phyloP scores from a whole-genome alignment of 2,888 invertebrate genomes.

The Theretra japonica region DNA sequence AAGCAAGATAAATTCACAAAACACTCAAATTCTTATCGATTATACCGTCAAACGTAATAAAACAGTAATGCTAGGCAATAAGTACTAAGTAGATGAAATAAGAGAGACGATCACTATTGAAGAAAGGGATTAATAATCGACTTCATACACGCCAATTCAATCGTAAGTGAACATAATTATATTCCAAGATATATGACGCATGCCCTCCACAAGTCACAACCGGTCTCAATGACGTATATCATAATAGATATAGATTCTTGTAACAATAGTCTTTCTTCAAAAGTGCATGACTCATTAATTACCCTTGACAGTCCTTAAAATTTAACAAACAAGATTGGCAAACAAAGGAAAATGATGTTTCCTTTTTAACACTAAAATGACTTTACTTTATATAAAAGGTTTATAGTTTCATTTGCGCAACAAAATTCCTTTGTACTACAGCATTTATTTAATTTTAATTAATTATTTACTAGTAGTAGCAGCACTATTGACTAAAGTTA shows the following conservation, averaged over 20 bases:
- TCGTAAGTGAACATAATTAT: slow-evolving; percentile 17
- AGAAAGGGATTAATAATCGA: slow-evolving; percentile 12
- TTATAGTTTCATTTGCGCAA: too few species aligned
- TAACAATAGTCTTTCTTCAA: neutral
- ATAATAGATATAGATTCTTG: slow-evolving; percentile 3
- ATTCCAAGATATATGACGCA: slow-evolving; percentile 23
- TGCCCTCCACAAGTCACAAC: neutral
- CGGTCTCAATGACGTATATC: slow-evolving; percentile 13
- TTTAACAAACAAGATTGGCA: neutral
- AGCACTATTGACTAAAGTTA: too few species aligned
- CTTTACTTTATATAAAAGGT: too few species aligned
- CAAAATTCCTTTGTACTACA: too few species aligned
- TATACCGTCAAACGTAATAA: neutral
- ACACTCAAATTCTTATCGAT: neutral
- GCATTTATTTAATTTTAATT: too few species aligned
- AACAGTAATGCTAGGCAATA: neutral
- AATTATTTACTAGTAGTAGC: too few species aligned
- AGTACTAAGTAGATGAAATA: neutral
- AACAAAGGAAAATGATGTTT: neutral
- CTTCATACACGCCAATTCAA: neutral
- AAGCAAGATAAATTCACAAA: neutral
- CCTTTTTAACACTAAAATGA: too few species aligned
- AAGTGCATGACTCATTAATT: slow-evolving; percentile 3
- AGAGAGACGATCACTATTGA: neutral
- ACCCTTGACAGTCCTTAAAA: neutral